A percentile compares a stretch with the other conserved stretches of the same genome.
Evolutionary conservation across 2,113 vertebrate genomes (phyloP).

Genomic region (Pelecanus crispus): DNA sequence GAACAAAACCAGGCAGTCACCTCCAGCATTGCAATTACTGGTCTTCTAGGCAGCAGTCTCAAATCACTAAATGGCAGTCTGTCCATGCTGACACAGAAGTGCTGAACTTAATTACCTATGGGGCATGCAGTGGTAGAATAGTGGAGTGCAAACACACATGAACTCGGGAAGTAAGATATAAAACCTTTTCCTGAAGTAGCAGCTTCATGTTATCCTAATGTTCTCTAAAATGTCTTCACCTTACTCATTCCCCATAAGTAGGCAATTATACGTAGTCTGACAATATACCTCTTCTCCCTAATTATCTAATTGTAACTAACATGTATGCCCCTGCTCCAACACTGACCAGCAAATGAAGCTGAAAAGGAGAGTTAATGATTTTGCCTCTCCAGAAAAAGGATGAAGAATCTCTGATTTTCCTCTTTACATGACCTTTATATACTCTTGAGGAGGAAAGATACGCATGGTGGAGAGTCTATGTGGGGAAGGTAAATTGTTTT

Average conservation of each 20-base stretch:
- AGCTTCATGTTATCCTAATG: neutral
- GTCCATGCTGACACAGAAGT: neutral
- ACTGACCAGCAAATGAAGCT: neutral
- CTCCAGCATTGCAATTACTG: neutral
- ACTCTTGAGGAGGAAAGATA: neutral
- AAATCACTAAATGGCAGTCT: neutral
- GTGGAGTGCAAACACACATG: fast-evolving
- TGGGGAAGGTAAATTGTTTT: neutral
- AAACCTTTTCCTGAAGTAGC: neutral
- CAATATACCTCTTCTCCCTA: neutral
- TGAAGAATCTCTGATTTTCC: neutral
- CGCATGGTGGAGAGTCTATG: fast-evolving
- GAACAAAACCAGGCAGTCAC: neutral
- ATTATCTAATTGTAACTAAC: neutral
- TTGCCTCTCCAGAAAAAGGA: neutral
- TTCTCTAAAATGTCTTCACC: neutral
- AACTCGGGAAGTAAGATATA: neutral
- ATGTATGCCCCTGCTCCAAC: neutral
- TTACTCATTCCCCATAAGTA: neutral
- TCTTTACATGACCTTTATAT: neutral
- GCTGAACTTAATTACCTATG: fast-evolving
- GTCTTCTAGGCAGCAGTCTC: neutral
- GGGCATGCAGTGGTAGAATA: fast-evolving
- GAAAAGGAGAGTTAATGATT: neutral
- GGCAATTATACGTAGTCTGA: neutral